Base-by-base conservation (phyloP, 1,140 invertebrate genomes). In the Drosophila bocki region DNA sequence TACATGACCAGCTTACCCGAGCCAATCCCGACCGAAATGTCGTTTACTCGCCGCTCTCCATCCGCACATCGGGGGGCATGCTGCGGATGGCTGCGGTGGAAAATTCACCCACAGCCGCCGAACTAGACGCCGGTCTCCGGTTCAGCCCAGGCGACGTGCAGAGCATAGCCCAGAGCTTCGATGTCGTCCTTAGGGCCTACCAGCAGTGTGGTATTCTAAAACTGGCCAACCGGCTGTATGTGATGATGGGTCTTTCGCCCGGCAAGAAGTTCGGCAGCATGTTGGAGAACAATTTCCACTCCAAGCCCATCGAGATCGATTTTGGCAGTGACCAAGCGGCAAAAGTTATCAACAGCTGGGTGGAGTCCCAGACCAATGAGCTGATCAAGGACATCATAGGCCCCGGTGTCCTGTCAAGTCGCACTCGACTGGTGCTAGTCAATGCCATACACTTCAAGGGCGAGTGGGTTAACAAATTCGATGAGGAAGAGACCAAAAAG, bases 401-500 rank as follows among this genome's bases (percentile, higher is more conserved):
- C 22, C 60, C 92, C 75, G 94, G 93, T 78, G 92, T 91, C 64
- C 91, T 96, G 1, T 80, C 93, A 63, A 50, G 26, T 29, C 77
- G 3, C 26, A 95, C 95, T 79, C 94, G 92, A 63, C 70, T 97
- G 8, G 94, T 98, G 4, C 93, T 98, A 0, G 93, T 97, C 9
- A 98, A 98, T 93, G 97, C 97, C 9, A 94, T 98, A 56, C 97
- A 98, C 90, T 98, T 98, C 92, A 97, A 97, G 93, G 96, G 93
- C 12, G 56, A 65, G n/a, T 95, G 94, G 94, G 39, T 75, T 22
- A n/a, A 91, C 45, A 74, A 70, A 39, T 95, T 95, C 74, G 65
- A 94, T 32, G 32, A 61, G 29, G 51, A 68, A 7, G 26, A 71
- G 5, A 95, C 94, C 4, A 12, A 32, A 1, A 60, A 83, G 11